Evolutionary conservation across 2,888 invertebrate genomes (phyloP).

Genomic region (Cactoblastis cactorum): DNA sequence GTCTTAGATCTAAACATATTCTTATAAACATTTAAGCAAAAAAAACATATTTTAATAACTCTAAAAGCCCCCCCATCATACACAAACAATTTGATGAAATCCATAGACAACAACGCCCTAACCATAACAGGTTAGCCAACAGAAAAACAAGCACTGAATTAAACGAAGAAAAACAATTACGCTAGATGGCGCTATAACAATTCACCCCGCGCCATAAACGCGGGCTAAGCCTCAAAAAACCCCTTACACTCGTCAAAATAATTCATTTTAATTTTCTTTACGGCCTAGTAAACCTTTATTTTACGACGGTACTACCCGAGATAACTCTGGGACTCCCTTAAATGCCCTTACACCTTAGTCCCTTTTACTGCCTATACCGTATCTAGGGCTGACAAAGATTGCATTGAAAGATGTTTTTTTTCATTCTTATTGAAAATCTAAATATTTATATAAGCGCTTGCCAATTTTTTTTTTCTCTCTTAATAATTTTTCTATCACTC

Average conservation of each 20-base stretch:
- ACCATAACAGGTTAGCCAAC: constrained; percentile 34
- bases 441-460: no score
- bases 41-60: background rate
- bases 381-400: constrained; percentile 17
- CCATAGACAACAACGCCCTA: constrained; percentile 21
- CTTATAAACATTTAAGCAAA: background rate
- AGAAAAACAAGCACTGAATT: constrained; percentile 41
- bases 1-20: background rate
- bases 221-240: constrained; percentile 46
- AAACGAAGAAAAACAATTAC: constrained; percentile 64
- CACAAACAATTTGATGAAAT: background rate
- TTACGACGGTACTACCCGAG: constrained; percentile 68
- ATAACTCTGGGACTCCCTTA: constrained; percentile 73
- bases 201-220: constrained; percentile 52
- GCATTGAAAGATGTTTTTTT: no score
- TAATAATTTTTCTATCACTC: no score
- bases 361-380: constrained; percentile 43
- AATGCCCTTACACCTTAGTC: constrained; percentile 57
- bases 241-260: constrained; percentile 76
- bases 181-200: constrained; percentile 57
- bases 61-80: background rate
- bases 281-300: constrained; percentile 78
- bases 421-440: no score
- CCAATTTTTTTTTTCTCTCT: no score
- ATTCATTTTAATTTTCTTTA: constrained; percentile 80